Percentiles rank a stretch among this genome's conserved stretches.
Evolutionary conservation across 2,113 vertebrate genomes (phyloP).

Genomic region (Urocitellus parryii): DNA sequence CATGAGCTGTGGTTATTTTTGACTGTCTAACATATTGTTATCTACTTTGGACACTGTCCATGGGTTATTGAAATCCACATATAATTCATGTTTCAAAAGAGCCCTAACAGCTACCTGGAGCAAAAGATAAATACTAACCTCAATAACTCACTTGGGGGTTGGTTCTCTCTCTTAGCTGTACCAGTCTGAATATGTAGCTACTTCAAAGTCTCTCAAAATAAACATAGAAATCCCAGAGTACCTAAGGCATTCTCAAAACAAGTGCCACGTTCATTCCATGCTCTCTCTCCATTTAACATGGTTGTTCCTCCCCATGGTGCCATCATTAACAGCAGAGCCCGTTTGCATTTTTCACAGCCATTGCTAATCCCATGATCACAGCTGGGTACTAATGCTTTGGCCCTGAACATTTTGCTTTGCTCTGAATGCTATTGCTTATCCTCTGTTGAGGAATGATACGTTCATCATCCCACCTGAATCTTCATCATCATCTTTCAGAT

Average conservation of each 20-base stretch:
- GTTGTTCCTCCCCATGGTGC: neutral
- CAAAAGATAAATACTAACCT: neutral
- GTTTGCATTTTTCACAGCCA: neutral
- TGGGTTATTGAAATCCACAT: neutral
- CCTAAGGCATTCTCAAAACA: neutral
- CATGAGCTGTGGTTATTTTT: neutral
- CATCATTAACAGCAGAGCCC: neutral
- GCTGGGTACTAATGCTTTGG: neutral
- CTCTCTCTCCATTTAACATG: neutral
- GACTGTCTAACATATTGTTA: neutral
- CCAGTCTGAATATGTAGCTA: neutral
- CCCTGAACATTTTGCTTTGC: neutral
- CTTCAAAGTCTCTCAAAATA: neutral
- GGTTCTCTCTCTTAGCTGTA: neutral
- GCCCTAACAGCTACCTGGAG: neutral
- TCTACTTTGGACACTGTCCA: neutral
- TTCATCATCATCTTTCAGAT: neutral
- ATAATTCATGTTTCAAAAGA: neutral
- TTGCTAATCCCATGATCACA: neutral
- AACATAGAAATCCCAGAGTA: neutral
- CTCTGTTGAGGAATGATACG: neutral
- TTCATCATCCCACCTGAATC: neutral
- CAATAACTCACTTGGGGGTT: neutral
- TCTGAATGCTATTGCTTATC: neutral
- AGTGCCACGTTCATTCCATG: accelerated